Conservation (phyloP, 2,113 vertebrate genomes). For the Chloropsis hardwickii region DNA sequence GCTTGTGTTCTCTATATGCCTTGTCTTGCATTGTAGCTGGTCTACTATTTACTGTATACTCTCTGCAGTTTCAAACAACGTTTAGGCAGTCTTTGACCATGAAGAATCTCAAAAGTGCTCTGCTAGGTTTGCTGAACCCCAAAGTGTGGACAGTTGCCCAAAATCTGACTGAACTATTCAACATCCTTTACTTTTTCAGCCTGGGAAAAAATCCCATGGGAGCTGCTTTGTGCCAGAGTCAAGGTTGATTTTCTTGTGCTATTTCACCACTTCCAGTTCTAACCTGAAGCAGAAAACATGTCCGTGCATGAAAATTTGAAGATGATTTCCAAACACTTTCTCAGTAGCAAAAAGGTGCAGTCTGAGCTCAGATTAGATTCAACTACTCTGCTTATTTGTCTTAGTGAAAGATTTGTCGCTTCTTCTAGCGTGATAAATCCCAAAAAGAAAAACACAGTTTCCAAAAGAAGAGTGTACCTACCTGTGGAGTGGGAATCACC, state of each 20-base stretch:
- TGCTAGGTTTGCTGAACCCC: neutral
- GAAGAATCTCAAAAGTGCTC: neutral
- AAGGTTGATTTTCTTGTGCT: neutral
- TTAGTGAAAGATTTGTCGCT: neutral
- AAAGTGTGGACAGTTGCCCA: neutral
- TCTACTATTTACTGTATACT: neutral
- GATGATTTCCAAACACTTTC: neutral
- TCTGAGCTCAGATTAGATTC: neutral
- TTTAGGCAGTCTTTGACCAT: neutral
- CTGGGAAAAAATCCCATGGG: neutral
- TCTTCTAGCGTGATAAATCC: neutral
- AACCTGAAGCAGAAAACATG: neutral
- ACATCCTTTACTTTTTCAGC: neutral
- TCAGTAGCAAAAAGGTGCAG: neutral
- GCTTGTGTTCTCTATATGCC: neutral
- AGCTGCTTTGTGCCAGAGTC: neutral
- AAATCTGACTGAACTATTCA: neutral
- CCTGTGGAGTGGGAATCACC: neutral
- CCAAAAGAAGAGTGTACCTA: neutral
- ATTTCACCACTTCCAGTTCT: neutral
- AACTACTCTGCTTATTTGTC: neutral
- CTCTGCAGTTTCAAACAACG: neutral
- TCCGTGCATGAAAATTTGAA: neutral
- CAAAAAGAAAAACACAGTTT: neutral
- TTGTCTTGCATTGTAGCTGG: neutral